phyloP scores from a whole-genome alignment of 2,797 vertebrate species.

The Oryzias dopingdopingensis region DNA sequence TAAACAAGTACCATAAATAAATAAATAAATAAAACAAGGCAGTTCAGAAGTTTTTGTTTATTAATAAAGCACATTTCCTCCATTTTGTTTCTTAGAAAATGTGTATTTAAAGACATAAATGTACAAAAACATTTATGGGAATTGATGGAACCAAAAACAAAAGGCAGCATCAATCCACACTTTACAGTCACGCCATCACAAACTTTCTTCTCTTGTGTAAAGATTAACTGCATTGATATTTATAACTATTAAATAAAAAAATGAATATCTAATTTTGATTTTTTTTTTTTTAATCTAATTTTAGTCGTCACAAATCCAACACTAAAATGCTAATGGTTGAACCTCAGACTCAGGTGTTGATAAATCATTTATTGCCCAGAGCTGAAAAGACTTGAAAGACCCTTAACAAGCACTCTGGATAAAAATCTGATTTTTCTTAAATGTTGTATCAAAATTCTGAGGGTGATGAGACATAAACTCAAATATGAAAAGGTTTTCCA shows the following conservation, averaged over 20 bases:
- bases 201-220: conserved; percentile 38
- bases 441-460: too few relatives aligned
- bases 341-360: conserved; percentile 16
- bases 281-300: conserved; percentile 22
- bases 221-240: conserved; percentile 37
- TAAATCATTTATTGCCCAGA: neutral
- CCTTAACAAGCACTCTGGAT: too few relatives aligned
- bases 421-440: too few relatives aligned
- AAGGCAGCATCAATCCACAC: conserved; percentile 40
- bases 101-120: conserved; percentile 65
- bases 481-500: conserved; percentile 4
- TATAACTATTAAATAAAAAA: conserved; percentile 28
- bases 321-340: conserved; percentile 11
- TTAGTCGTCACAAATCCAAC: conserved; percentile 1
- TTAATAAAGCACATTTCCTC: conserved; percentile 67
- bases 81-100: conserved; percentile 61
- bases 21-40: conserved; percentile 22
- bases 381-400: too few relatives aligned
- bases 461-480: too few relatives aligned
- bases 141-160: conserved; percentile 56
- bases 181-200: conserved; percentile 42
- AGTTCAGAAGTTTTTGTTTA: conserved; percentile 73
- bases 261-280: conserved; percentile 28
- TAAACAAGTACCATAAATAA: too few relatives aligned
- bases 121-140: conserved; percentile 65